Base-by-base conservation (phyloP, 1,140 invertebrate species). In the Formica selysi region DNA sequence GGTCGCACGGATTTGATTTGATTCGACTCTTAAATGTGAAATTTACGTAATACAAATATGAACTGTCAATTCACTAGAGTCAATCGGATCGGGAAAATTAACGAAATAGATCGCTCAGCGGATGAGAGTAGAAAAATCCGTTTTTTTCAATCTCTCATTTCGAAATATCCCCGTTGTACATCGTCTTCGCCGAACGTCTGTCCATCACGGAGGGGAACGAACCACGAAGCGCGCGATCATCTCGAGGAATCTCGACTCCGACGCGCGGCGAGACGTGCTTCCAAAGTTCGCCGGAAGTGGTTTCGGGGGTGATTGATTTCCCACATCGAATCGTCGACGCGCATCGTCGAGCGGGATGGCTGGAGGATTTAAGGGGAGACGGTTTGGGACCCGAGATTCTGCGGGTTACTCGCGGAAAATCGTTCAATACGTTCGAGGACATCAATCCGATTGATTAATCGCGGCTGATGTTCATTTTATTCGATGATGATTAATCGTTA, bases 391-490 rank as follows among this genome's bases (percentile, higher is more conserved):
- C 59, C 59, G 87, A 91, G 85, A 92, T 91, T 89, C 78, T 64
- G 62, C 32, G 78, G 78, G 51, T 86, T 89, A 41, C 26, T 44
- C 48, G 41, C 19, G 70, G 86, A 88, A 91, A 91, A 85, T 70
- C 73, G 74, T 91, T 78, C 70, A 83, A 74, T 87, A 38, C 26
- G 26, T 29, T 85, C 61, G 71, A 76, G 38, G 87, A 84, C 84
- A 90, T 65, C 79, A 71, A 87, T 87, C 68, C 80, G 76, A 91
- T 87, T 89, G 87, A 91, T 91, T 91, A 87, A 91, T 91, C 78
- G 78, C 62, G 67, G 44, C 70, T 68, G 64, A 76, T 70, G 76
- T 71, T 87, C 51, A 85, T 90, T 29, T 29, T 87, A 90, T 86
- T 90, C 26, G 48, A 19, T 19, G 59, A 73, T 16, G 19, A 73